Conservation (phyloP, 2,797 vertebrate species). For the Darevskia nairensis region DNA sequence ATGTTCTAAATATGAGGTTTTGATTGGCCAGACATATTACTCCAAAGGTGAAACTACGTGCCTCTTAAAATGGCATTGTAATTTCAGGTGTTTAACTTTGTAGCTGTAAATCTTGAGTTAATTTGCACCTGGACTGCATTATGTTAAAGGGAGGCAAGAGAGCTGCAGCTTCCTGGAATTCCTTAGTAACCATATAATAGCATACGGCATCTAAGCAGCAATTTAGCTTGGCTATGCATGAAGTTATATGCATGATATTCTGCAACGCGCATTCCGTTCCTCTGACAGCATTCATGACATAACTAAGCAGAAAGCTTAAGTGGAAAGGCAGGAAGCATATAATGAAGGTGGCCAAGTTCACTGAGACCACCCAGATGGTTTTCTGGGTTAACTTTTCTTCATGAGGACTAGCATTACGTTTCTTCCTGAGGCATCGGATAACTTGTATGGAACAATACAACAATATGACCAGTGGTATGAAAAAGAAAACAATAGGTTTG, state of each 20-base stretch:
- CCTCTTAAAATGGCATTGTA: background rate
- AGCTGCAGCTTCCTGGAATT: constrained; percentile 77
- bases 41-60: background rate
- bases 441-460: constrained; percentile 61
- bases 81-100: background rate
- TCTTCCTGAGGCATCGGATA: constrained; percentile 55
- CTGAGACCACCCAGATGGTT: constrained; percentile 61
- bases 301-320: constrained; percentile 62
- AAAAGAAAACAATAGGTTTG: constrained; percentile 35
- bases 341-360: constrained; percentile 82
- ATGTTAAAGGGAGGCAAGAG: constrained; percentile 22
- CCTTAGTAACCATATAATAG: constrained; percentile 82
- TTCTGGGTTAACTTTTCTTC: constrained; percentile 43
- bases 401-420: background rate
- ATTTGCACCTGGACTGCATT: background rate
- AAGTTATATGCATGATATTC: constrained; percentile 73
- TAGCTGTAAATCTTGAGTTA: background rate
- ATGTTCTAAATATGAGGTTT: background rate
- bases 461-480: constrained; percentile 45
- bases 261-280: constrained; percentile 70
- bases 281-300: constrained; percentile 73
- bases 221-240: constrained; percentile 82
- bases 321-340: constrained; percentile 83
- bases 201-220: constrained; percentile 82
- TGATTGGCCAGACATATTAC: background rate